Percentiles rank a stretch among this genome's conserved stretches.
These are phyloP conservation scores for Calidris pygmaea DNA, from an alignment of 2,113 vertebrate species.

Conservation along the genomic window DNA sequence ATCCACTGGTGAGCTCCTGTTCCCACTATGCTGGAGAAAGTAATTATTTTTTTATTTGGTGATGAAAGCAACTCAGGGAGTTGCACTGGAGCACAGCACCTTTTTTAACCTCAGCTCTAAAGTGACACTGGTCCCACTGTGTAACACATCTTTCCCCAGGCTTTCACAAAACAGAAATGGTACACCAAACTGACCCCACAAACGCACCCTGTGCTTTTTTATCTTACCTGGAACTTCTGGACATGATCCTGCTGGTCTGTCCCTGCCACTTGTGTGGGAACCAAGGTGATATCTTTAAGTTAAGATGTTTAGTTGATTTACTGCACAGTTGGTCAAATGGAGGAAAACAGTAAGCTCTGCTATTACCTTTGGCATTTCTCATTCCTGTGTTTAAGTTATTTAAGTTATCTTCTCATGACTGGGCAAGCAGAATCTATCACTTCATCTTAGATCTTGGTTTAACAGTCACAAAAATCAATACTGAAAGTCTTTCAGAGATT, in stretches of 20 bases:
- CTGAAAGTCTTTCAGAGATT: background rate
- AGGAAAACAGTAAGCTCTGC: background rate
- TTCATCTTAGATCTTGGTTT: background rate
- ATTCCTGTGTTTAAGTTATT: background rate
- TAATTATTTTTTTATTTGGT: background rate
- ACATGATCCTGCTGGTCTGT: background rate
- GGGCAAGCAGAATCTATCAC: background rate
- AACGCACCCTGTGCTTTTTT: background rate
- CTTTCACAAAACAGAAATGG: background rate
- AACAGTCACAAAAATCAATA: background rate
- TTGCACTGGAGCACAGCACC: background rate
- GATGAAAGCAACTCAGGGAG: background rate
- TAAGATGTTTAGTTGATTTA: background rate
- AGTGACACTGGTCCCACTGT: rapidly evolving
- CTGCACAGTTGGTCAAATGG: background rate
- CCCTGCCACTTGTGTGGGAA: background rate
- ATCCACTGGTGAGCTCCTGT: background rate
- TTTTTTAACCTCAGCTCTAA: background rate
- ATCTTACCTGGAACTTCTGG: background rate
- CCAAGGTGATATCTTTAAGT: background rate
- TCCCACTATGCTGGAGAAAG: background rate
- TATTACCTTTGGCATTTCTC: background rate
- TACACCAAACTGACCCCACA: background rate
- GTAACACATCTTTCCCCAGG: background rate
- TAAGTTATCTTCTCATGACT: background rate